Evolutionary conservation across 2,888 invertebrate species (phyloP).

Genomic region (Ophion obscuratus): DNA sequence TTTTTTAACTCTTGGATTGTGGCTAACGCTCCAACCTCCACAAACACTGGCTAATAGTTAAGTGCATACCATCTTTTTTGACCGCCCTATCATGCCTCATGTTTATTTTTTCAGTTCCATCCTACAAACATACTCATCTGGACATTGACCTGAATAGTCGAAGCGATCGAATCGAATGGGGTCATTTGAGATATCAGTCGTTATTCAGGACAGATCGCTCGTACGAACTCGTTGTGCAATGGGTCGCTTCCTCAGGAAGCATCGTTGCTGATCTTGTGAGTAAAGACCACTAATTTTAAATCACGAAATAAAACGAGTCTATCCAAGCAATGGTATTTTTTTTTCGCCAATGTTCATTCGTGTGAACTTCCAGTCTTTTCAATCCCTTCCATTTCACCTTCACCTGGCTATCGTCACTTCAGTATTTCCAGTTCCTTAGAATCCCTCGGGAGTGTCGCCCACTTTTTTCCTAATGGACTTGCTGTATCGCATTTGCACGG

Average conservation of each 20-base stretch:
- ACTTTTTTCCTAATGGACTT: too few species aligned
- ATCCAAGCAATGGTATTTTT: too few species aligned
- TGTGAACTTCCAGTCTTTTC: too few species aligned
- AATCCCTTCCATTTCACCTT: too few species aligned
- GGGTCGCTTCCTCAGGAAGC: slow-evolving; percentile 98
- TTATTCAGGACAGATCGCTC: slow-evolving; percentile 95
- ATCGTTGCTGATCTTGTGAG: slow-evolving; percentile 95
- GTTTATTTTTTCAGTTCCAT: slow-evolving; percentile 83
- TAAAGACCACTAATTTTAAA: slow-evolving; percentile 44
- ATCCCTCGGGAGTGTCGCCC: background rate
- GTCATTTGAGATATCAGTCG: slow-evolving; percentile 95
- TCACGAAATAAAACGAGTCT: background rate
- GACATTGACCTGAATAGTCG: slow-evolving; percentile 94
- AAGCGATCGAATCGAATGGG: slow-evolving; percentile 97
- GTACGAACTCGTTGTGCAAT: slow-evolving; percentile 97
- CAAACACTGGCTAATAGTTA: background rate
- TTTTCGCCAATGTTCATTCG: too few species aligned
- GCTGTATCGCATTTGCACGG: too few species aligned
- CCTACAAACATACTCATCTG: slow-evolving; percentile 93
- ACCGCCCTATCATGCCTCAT: background rate
- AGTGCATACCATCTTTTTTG: background rate
- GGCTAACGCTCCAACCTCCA: too few species aligned
- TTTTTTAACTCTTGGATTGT: too few species aligned
- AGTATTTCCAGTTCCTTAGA: background rate
- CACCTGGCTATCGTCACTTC: too few species aligned